A percentile compares a stretch with the other conserved stretches of the same genome.
phyloP scores from a whole-genome alignment of 2,113 vertebrate species.

The Rattus rattus region DNA sequence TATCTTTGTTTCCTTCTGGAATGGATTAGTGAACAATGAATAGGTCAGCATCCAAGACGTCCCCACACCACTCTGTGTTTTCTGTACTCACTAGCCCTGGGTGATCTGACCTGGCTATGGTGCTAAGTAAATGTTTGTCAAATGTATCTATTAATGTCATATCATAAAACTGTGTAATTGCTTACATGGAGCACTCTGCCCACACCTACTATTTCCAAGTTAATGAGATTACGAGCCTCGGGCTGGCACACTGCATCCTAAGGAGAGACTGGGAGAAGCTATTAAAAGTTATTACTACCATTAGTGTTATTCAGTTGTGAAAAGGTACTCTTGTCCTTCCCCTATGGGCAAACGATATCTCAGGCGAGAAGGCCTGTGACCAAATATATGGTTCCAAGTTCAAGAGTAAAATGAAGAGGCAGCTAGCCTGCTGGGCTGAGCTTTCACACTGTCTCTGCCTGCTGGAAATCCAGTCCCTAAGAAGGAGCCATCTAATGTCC shows the following conservation, averaged over 20 bases:
- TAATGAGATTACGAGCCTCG: slow-evolving; percentile 30
- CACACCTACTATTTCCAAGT: background rate
- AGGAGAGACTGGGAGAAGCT: background rate
- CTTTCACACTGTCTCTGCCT: fast-evolving
- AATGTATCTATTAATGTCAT: background rate
- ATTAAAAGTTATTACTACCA: background rate
- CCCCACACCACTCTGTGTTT: background rate
- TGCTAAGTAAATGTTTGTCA: background rate
- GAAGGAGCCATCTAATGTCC: background rate
- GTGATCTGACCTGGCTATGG: background rate
- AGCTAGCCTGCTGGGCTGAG: background rate
- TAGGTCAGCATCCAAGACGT: fast-evolving
- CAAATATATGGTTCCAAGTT: background rate
- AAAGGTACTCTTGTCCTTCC: background rate
- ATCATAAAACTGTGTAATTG: background rate
- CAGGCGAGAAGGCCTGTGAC: background rate
- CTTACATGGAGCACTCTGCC: background rate
- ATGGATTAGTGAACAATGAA: background rate
- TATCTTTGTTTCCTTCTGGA: background rate
- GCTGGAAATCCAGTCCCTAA: background rate
- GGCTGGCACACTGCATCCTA: background rate
- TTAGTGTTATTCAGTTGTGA: background rate
- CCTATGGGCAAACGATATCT: background rate
- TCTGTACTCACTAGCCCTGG: background rate
- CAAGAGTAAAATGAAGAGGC: background rate